Percentiles rank a stretch among this genome's conserved stretches.
Evolutionary conservation across 2,113 vertebrate species (phyloP).

Genomic region (Zosterops lateralis): DNA sequence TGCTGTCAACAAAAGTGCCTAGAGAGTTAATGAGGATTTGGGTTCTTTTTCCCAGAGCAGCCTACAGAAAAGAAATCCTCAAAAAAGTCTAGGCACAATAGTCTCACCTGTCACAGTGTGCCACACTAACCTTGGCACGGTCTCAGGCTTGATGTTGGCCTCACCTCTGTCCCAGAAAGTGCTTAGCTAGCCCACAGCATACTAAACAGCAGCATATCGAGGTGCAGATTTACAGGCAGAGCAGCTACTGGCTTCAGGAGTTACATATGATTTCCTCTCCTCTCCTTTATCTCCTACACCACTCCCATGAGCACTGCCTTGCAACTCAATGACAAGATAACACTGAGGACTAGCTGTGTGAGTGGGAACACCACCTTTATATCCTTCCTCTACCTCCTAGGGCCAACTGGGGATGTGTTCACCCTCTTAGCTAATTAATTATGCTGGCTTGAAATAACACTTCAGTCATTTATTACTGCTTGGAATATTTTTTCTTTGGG

Average conservation of each 20-base stretch:
- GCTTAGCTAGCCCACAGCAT: neutral
- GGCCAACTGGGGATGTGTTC: neutral
- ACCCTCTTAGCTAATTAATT: constrained; percentile 29
- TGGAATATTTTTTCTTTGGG: neutral
- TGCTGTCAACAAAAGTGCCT: neutral
- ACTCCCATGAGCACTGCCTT: neutral
- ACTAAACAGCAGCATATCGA: neutral
- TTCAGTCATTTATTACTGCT: neutral
- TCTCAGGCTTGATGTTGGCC: neutral
- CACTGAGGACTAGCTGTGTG: neutral
- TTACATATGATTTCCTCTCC: neutral
- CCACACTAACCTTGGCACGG: neutral
- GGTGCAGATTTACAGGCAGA: neutral
- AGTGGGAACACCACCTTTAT: constrained; percentile 10
- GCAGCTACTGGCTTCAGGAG: neutral
- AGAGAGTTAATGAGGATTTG: neutral
- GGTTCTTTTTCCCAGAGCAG: neutral
- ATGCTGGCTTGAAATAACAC: constrained; percentile 4
- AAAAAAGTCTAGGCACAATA: neutral
- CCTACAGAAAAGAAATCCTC: neutral
- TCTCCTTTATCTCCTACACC: neutral
- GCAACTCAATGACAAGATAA: neutral
- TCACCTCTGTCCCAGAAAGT: neutral
- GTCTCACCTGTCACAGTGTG: neutral
- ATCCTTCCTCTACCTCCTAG: neutral